Base-by-base conservation (phyloP, 1,140 invertebrate genomes). In the Branchinecta lynchi region DNA sequence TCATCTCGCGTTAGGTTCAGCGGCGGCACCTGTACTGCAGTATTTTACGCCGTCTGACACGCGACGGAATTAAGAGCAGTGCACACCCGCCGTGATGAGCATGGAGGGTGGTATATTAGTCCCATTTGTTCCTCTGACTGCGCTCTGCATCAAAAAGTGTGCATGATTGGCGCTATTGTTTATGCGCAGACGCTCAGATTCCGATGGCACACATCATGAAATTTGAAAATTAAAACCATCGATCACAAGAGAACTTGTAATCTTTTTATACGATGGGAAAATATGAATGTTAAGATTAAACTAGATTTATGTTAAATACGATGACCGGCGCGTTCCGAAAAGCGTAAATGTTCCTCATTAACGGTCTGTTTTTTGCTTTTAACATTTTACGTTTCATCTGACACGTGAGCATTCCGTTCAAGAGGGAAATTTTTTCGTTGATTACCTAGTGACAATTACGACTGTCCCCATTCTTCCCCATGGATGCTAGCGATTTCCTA, bases 21-120 rank as follows among this genome's bases (percentile, higher is more conserved):
- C 51, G 17, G 51, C 51, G 51, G 51, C 32, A 32, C 32, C 32
- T 32, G 32, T 32, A 5, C 32, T 32, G 32, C 51, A 60, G 51
- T 60, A 60, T 60, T 60, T 60, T 60, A 60, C 51, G 17, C 51
- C 12, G 12, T 60, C 12, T 60, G 51, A 60, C 51, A 60, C 51
- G 51, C 51, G 51, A 60, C 51, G 51, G 51, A 60, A 60, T 60
- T 60, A 60, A 60, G 51, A 60, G 51, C 51, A 60, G 51, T 15
- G 51, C 51, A 20, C 51, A 15, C 51, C 51, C 51, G 51, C 51
- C 17, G 51, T 20, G 12, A 15, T 15, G 51, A 60, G 12, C 51
- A 20, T 60, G 51, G 51, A 60, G 51, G 51, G 51, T 60, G 51
- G 51, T 60, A 60, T 60, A 60, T 60, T 60, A 60, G 51, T 20